Percentiles rank a stretch among this genome's conserved stretches.
Conservation (phyloP, 92 coral and sea anemone species). For the Phenganax stokvisi region DNA sequence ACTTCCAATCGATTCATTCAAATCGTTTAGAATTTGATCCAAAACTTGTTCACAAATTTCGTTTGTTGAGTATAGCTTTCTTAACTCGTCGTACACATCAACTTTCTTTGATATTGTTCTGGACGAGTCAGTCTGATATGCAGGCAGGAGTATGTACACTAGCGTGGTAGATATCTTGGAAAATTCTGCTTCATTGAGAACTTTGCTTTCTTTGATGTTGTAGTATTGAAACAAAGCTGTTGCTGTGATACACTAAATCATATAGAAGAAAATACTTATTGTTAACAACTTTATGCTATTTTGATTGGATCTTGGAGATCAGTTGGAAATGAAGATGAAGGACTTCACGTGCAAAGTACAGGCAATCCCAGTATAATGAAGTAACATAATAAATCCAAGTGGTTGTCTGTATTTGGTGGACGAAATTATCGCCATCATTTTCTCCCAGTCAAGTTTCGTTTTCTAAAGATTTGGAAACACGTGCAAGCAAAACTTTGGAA, state of each 20-base stretch:
- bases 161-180: constrained; percentile 17
- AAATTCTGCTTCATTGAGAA: constrained; percentile 12
- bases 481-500: too few relatives aligned
- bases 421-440: too few relatives aligned
- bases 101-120: constrained; percentile 8
- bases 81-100: constrained; percentile 22
- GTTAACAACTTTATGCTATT: background rate
- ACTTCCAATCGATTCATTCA: constrained; percentile 25
- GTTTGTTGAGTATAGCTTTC: constrained; percentile 10
- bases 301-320: too few relatives aligned
- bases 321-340: too few relatives aligned
- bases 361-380: too few relatives aligned
- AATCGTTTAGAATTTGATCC: constrained; percentile 27
- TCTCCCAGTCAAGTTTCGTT: too few relatives aligned
- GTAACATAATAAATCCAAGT: too few relatives aligned
- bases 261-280: constrained; percentile 10
- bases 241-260: constrained; percentile 31
- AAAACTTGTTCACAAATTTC: constrained; percentile 35
- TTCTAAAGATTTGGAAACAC: too few relatives aligned
- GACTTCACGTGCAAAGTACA: too few relatives aligned
- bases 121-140: background rate
- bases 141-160: constrained; percentile 6
- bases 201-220: constrained; percentile 10
- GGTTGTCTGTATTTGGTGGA: too few relatives aligned
- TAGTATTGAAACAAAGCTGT: background rate